A percentile compares a stretch with the other conserved stretches of the same genome.
Conservation (phyloP, 2,113 vertebrate genomes). For the Stomatorhinus ivindoensis region DNA sequence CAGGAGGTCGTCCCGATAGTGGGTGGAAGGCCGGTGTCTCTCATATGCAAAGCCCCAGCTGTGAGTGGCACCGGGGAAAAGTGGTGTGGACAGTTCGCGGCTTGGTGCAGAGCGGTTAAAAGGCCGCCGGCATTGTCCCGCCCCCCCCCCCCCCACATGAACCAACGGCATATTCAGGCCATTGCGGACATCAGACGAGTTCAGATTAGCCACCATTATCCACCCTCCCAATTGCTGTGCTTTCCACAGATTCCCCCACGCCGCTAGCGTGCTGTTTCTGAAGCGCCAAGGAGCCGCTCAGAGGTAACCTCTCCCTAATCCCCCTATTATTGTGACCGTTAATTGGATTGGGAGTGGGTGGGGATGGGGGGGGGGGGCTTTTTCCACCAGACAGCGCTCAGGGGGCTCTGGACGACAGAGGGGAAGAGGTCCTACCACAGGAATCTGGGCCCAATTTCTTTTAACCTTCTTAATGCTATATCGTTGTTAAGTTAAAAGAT, state of each 20-base stretch:
- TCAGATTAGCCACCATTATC: slow-evolving; percentile 81
- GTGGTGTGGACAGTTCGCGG: slow-evolving; percentile 75
- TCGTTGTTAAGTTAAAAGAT: too few species aligned
- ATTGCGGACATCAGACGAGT: slow-evolving; percentile 84
- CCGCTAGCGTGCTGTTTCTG: slow-evolving; percentile 69
- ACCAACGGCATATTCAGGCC: slow-evolving; percentile 62
- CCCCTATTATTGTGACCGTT: slow-evolving; percentile 87
- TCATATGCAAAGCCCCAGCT: slow-evolving; percentile 66
- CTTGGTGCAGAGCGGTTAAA: slow-evolving; percentile 73
- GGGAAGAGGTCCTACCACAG: slow-evolving; percentile 50
- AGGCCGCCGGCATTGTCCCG: slow-evolving; percentile 63
- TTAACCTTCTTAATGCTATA: too few species aligned
- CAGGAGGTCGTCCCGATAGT: slow-evolving; percentile 41
- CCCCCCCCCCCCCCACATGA: slow-evolving; percentile 52
- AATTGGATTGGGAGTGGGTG: slow-evolving; percentile 91
- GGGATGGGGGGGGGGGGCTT: slow-evolving; percentile 53
- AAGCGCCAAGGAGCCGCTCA: slow-evolving; percentile 70
- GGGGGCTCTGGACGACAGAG: slow-evolving; percentile 72
- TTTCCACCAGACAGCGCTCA: slow-evolving; percentile 72
- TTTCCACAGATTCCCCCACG: slow-evolving; percentile 77
- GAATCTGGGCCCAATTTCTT: background rate
- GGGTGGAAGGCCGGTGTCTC: slow-evolving; percentile 59
- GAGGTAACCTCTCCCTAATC: slow-evolving; percentile 98
- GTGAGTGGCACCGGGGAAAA: slow-evolving; percentile 76
- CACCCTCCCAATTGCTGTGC: slow-evolving; percentile 87